Evolutionary conservation across 2,113 vertebrate species (phyloP).

Genomic region (Pachypanchax playfairii): DNA sequence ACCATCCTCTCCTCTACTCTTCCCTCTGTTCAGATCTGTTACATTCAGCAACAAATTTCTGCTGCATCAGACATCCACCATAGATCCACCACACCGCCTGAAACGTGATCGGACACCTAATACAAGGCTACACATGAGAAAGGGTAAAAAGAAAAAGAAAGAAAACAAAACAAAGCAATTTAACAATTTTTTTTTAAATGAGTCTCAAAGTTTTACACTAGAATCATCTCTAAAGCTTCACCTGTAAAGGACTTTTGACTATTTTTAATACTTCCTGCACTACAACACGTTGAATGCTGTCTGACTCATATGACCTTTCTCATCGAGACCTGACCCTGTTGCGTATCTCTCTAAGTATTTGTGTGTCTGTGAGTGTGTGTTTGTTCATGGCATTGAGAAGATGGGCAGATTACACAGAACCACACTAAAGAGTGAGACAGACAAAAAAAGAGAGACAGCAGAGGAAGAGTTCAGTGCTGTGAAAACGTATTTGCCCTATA

Average conservation of each 20-base stretch:
- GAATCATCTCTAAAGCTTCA: constrained; percentile 2
- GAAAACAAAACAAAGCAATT: constrained; percentile 6
- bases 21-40: constrained; percentile 62
- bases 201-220: background rate
- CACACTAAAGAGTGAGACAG: constrained; percentile 19
- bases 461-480: too few species aligned
- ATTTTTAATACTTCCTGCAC: constrained; percentile 11
- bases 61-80: constrained; percentile 75
- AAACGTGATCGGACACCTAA: constrained; percentile 71
- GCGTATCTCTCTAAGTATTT: constrained; percentile 22
- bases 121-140: constrained; percentile 41
- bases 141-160: constrained; percentile 13
- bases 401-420: constrained; percentile 28
- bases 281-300: constrained; percentile 21
- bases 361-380: constrained; percentile 3
- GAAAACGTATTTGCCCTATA: too few species aligned
- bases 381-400: background rate
- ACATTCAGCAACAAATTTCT: constrained; percentile 77
- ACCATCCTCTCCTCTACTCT: constrained; percentile 30
- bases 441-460: constrained; percentile 19
- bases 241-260: constrained; percentile 13
- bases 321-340: constrained; percentile 30
- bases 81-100: constrained; percentile 61
- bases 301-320: constrained; percentile 66
- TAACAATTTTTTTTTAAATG: constrained; percentile 1